Conservation (phyloP, 2,888 invertebrate species). For the Chrysolina oricalcia region DNA sequence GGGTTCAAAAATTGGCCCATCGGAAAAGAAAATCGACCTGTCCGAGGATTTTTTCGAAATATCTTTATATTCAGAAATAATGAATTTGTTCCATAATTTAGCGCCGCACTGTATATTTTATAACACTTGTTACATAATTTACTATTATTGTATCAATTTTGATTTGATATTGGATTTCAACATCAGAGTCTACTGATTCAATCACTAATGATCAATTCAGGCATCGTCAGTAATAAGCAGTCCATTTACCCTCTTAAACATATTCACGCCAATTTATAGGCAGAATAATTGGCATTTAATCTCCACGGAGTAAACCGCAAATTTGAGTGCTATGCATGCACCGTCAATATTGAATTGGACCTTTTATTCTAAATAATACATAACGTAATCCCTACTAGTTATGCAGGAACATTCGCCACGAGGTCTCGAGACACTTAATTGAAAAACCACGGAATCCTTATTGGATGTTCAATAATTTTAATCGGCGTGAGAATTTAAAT, state of each 20-base stretch:
- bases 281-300: conserved; percentile 4
- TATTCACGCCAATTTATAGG: background rate
- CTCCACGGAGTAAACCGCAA: background rate
- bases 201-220: no score
- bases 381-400: conserved; percentile 25
- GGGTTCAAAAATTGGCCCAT: no score
- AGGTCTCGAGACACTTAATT: conserved; percentile 10
- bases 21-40: no score
- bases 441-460: conserved; percentile 21
- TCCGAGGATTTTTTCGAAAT: no score
- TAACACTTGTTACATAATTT: no score
- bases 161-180: no score
- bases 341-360: conserved; percentile 20
- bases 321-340: conserved; percentile 10
- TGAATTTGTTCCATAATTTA: no score
- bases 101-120: no score
- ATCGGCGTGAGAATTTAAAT: conserved; percentile 25
- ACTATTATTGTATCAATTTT: no score
- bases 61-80: no score
- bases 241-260: background rate
- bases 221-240: background rate
- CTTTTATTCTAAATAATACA: conserved; percentile 18
- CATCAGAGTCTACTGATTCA: no score
- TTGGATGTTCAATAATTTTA: conserved; percentile 24
- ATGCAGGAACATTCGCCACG: conserved; percentile 15